A percentile compares a stretch with the other conserved stretches of the same genome.
Conservation (phyloP, 2,888 invertebrate species). For the Himalopsyche tibetana region DNA sequence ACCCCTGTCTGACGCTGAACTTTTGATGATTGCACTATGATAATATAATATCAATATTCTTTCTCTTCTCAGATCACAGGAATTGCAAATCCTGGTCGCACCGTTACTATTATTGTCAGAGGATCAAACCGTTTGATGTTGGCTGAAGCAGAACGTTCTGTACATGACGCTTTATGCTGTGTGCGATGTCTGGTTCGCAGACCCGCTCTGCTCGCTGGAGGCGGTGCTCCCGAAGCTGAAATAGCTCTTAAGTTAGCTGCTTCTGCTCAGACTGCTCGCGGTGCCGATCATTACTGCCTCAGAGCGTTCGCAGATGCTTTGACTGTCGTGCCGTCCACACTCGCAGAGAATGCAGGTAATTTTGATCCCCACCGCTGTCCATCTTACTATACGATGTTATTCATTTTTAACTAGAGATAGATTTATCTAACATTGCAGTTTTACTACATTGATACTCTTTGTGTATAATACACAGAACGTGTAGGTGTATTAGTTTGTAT, state of each 20-base stretch:
- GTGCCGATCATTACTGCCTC: slow-evolving; percentile 96
- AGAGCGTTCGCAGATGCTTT: slow-evolving; percentile 97
- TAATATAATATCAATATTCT: slow-evolving; percentile 11
- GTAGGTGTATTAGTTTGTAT: too few relatives aligned
- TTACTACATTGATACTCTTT: too few relatives aligned
- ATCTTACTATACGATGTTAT: too few relatives aligned
- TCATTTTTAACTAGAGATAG: too few relatives aligned
- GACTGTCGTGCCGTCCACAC: slow-evolving; percentile 81
- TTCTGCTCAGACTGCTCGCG: slow-evolving; percentile 88
- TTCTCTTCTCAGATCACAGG: slow-evolving; percentile 83
- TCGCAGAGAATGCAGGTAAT: slow-evolving; percentile 75
- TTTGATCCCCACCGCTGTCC: background rate
- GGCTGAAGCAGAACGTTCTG: slow-evolving; percentile 92
- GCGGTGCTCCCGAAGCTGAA: slow-evolving; percentile 98
- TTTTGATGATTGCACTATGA: background rate
- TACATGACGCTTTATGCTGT: slow-evolving; percentile 93
- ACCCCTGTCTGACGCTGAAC: too few relatives aligned
- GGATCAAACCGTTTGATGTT: slow-evolving; percentile 90
- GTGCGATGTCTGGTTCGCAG: slow-evolving; percentile 98
- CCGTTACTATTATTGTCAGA: slow-evolving; percentile 94
- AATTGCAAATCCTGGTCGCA: slow-evolving; percentile 90
- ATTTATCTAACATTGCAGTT: too few relatives aligned
- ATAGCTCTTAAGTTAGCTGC: slow-evolving; percentile 90
- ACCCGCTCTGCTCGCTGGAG: slow-evolving; percentile 94
- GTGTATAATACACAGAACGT: too few relatives aligned